Conservation (phyloP, 2,888 invertebrate genomes). For the Erpobdella octoculata region DNA sequence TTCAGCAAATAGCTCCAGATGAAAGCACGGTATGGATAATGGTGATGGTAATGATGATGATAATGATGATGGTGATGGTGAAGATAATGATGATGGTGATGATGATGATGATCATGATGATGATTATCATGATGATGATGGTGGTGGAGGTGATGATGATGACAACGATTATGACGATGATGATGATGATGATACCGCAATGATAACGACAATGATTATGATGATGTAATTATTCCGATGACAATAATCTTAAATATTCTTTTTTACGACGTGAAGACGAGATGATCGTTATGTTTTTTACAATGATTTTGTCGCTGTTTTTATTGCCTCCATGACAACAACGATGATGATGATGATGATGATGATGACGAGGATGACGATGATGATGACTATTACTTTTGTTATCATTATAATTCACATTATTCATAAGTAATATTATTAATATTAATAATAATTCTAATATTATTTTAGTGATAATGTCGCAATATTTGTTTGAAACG, state of each 20-base stretch:
- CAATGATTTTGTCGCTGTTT: no score
- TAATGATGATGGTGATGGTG: constrained; percentile 22
- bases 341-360: neutral
- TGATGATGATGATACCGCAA: neutral
- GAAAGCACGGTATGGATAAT: neutral
- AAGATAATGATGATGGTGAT: constrained; percentile 19
- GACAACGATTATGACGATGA: neutral
- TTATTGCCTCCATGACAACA: neutral
- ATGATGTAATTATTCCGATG: no score
- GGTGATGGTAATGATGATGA: constrained; percentile 19
- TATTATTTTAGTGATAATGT: no score
- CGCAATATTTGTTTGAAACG: no score
- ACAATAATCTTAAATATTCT: no score
- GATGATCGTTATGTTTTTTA: neutral
- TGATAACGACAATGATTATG: neutral
- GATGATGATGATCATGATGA: constrained; percentile 18
- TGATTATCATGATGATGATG: neutral
- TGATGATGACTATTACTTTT: neutral
- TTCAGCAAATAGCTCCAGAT: no score
- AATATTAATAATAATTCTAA: neutral
- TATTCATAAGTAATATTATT: neutral
- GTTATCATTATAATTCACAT: neutral
- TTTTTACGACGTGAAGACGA: neutral
- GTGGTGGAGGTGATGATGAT: neutral
- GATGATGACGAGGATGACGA: neutral